Conservation (phyloP, 2,888 invertebrate species). For the Meta bourneti region DNA sequence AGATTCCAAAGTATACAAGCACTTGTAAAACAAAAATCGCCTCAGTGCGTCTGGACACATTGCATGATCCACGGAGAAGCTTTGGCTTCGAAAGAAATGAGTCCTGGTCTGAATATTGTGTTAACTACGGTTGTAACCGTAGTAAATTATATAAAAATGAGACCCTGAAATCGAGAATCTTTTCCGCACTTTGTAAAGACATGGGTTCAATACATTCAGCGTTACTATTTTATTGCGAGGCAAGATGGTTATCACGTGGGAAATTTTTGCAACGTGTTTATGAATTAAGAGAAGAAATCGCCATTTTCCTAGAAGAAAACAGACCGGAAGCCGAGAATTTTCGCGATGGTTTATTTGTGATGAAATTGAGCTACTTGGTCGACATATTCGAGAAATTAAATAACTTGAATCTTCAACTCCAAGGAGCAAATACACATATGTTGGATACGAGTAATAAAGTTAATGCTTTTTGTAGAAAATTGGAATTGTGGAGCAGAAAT, state of each 20-base stretch:
- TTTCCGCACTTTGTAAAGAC: too few relatives aligned
- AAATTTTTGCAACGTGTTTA: too few relatives aligned
- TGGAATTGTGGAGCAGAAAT: slow-evolving; percentile 65
- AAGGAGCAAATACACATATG: slow-evolving; percentile 24
- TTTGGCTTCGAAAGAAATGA: too few relatives aligned
- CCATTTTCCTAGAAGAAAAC: slow-evolving; percentile 53
- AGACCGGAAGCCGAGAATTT: slow-evolving; percentile 54
- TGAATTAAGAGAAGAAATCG: too few relatives aligned
- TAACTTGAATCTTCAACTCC: slow-evolving; percentile 52
- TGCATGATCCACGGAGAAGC: too few relatives aligned
- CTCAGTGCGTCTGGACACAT: too few relatives aligned
- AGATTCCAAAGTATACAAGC: slow-evolving; percentile 25
- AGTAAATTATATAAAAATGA: not conserved
- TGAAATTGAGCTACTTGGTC: slow-evolving; percentile 57
- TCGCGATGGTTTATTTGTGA: slow-evolving; percentile 63
- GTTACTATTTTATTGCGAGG: too few relatives aligned
- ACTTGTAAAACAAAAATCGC: too few relatives aligned
- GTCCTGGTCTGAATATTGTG: too few relatives aligned
- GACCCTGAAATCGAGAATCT: too few relatives aligned
- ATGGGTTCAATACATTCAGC: too few relatives aligned
- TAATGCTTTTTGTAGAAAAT: slow-evolving; percentile 58
- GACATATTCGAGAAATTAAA: slow-evolving; percentile 62
- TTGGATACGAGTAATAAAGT: not conserved
- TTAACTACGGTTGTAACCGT: not conserved
- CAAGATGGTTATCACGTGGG: too few relatives aligned